A percentile compares a stretch with the other conserved stretches of the same genome.
Conservation (phyloP, 1,140 invertebrate species). For the Trichogramma pretiosum region DNA sequence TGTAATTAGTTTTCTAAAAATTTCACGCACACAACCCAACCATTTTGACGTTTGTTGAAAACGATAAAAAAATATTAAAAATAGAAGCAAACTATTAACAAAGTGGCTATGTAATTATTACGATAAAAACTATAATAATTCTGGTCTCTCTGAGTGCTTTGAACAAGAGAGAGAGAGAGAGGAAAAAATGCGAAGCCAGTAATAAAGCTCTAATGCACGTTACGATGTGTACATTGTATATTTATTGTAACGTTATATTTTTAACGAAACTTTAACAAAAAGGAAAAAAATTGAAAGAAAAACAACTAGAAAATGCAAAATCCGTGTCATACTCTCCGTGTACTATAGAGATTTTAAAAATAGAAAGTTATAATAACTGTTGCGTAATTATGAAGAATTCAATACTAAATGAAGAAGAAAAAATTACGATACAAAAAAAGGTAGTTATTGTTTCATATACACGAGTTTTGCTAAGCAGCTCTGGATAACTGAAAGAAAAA, state of each 20-base stretch:
- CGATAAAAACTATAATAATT: constrained; percentile 1
- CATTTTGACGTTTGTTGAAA: constrained; percentile 31
- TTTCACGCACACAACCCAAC: constrained; percentile 26
- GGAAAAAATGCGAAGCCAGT: too few species aligned
- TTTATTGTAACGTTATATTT: constrained; percentile 42
- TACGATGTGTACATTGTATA: too few species aligned
- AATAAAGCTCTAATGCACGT: constrained; percentile 38
- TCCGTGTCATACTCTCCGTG: constrained; percentile 43
- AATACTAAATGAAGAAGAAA: constrained; percentile 18
- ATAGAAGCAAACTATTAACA: neutral
- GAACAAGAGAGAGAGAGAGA: too few species aligned
- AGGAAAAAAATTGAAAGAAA: too few species aligned
- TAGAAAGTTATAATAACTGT: neutral
- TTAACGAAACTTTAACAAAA: too few species aligned
- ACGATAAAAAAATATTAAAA: constrained; percentile 11
- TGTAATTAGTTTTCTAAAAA: constrained; percentile 47
- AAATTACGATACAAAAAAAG: constrained; percentile 16
- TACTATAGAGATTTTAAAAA: constrained; percentile 11
- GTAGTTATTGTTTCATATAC: constrained; percentile 11
- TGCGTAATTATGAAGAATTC: constrained; percentile 13
- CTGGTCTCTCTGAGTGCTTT: constrained; percentile 35
- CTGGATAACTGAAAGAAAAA: constrained; percentile 11
- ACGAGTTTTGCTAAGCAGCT: constrained; percentile 12
- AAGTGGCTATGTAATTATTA: constrained; percentile 9
- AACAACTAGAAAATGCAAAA: too few species aligned